phyloP scores from a whole-genome alignment of 2,888 invertebrate species.

The Osmoderma eremita region DNA sequence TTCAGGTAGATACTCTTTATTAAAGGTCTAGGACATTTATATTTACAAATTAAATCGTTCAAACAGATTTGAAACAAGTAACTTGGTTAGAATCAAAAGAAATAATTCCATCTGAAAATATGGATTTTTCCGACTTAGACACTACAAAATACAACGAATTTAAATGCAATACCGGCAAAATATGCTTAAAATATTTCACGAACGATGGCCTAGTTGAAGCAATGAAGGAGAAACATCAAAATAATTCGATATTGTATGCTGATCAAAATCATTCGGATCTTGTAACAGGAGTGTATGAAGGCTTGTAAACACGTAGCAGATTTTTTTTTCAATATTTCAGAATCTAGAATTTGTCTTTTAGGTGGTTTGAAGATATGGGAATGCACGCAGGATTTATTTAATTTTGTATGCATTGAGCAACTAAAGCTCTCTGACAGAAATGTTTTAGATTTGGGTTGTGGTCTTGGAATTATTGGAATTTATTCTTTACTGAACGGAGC shows the following conservation, averaged over 20 bases:
- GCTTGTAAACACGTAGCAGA: slow-evolving; percentile 60
- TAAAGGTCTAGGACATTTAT: not conserved
- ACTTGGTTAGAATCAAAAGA: slow-evolving; percentile 53
- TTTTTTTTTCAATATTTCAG: not conserved
- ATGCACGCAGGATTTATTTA: slow-evolving; percentile 83
- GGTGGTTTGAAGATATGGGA: slow-evolving; percentile 98
- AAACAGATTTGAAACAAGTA: slow-evolving; percentile 20
- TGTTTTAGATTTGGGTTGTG: slow-evolving; percentile 92
- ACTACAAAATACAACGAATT: slow-evolving; percentile 58
- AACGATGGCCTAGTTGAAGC: slow-evolving; percentile 59
- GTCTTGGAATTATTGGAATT: slow-evolving; percentile 89
- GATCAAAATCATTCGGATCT: slow-evolving; percentile 79
- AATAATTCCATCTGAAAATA: slow-evolving; percentile 38
- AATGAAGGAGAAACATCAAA: slow-evolving; percentile 54
- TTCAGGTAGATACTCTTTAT: slow-evolving; percentile 14
- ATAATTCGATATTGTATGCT: slow-evolving; percentile 65
- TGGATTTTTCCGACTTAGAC: slow-evolving; percentile 57
- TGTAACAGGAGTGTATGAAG: slow-evolving; percentile 82
- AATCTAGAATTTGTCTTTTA: slow-evolving; percentile 59
- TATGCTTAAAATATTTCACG: slow-evolving; percentile 66
- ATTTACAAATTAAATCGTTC: slow-evolving; percentile 1
- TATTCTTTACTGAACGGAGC: slow-evolving; percentile 76
- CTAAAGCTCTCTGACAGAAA: slow-evolving; percentile 65
- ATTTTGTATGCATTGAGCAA: slow-evolving; percentile 68
- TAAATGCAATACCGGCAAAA: slow-evolving; percentile 61